Evolutionary conservation across 2,797 vertebrate species (phyloP).

Genomic region (Moxostoma hubbsi): DNA sequence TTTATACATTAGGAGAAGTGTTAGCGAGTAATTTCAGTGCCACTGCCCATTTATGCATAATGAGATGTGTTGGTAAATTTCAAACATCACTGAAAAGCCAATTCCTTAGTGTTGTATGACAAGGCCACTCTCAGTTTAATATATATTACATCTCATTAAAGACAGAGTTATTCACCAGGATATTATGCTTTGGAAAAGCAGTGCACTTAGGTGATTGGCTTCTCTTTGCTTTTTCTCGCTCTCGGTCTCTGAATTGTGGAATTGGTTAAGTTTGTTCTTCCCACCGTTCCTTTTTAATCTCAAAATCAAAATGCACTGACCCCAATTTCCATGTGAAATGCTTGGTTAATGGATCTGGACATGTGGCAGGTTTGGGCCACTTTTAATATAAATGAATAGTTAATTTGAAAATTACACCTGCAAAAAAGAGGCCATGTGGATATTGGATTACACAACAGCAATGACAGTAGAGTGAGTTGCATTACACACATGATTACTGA

Average conservation of each 20-base stretch:
- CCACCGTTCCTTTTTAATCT: constrained; percentile 74
- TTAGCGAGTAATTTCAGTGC: constrained; percentile 78
- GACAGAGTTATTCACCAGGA: constrained; percentile 71
- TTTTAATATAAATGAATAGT: constrained; percentile 54
- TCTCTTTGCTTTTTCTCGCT: constrained; percentile 48
- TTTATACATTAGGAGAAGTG: constrained; percentile 64
- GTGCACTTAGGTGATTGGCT: constrained; percentile 75
- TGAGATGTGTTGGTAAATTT: constrained; percentile 71
- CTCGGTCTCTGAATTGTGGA: constrained; percentile 54
- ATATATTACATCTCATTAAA: constrained; percentile 79
- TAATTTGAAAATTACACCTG: constrained; percentile 47
- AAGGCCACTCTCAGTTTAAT: constrained; percentile 68
- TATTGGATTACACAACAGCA: constrained; percentile 23
- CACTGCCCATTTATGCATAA: constrained; percentile 61
- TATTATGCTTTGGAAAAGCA: constrained; percentile 73
- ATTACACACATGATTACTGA: constrained; percentile 27
- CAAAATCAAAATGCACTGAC: constrained; percentile 72
- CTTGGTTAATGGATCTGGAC: constrained; percentile 55
- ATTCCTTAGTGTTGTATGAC: constrained; percentile 73
- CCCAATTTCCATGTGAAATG: constrained; percentile 66
- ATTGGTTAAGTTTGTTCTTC: constrained; percentile 73
- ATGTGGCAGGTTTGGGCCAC: constrained; percentile 60
- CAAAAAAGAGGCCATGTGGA: constrained; percentile 21
- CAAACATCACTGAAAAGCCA: constrained; percentile 68
- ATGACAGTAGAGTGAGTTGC: constrained; percentile 14